Conservation (phyloP, 2,888 invertebrate species). For the Stenodema calcarata region DNA sequence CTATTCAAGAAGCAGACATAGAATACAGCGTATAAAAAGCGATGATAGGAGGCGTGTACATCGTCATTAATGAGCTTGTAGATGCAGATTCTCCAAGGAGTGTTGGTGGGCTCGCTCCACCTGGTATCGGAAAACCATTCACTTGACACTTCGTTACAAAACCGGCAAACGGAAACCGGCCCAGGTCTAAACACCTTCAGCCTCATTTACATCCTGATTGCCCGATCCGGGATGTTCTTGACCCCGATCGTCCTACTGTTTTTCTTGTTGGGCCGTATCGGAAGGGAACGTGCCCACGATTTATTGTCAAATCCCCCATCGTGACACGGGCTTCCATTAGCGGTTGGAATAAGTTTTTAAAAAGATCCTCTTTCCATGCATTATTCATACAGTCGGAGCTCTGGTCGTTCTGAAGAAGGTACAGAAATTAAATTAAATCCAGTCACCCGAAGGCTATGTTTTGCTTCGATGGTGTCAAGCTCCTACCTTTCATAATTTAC, state of each 20-base stretch:
- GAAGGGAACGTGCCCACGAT: conserved; percentile 31
- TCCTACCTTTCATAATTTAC: background rate
- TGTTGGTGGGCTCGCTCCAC: background rate
- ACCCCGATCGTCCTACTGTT: background rate
- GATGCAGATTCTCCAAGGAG: background rate
- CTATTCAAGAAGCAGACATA: too few species aligned
- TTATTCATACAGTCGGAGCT: conserved; percentile 4
- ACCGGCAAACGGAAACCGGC: background rate
- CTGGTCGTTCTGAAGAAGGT: background rate
- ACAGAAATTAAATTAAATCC: conserved; percentile 20
- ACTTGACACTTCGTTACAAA: conserved; percentile 15
- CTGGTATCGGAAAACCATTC: background rate
- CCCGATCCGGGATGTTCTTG: background rate
- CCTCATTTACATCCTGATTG: conserved; percentile 19
- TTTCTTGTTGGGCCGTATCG: background rate
- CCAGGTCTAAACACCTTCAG: background rate
- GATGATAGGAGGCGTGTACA: background rate
- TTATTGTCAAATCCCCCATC: conserved; percentile 26
- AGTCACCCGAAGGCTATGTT: conserved; percentile 5
- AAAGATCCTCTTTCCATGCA: conserved; percentile 16
- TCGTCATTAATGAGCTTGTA: background rate
- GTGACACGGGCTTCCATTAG: conserved; percentile 17
- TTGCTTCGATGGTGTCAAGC: conserved; percentile 5
- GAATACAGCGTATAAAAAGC: background rate
- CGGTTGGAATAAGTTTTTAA: conserved; percentile 31